Conservation (phyloP, 2,113 vertebrate genomes). For the Myotis brandtii region DNA sequence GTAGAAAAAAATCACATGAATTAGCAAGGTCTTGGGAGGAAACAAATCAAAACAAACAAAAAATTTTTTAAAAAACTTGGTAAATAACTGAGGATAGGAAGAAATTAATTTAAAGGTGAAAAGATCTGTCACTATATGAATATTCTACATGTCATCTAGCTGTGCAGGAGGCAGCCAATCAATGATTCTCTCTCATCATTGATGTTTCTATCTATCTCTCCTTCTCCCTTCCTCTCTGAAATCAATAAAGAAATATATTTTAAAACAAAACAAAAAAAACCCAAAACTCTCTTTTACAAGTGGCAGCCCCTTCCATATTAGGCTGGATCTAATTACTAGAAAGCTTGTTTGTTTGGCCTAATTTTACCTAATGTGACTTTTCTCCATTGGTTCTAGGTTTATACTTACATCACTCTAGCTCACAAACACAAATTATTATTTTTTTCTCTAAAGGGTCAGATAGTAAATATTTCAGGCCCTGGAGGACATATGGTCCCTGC, state of each 20-base stretch:
- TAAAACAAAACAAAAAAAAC: too few relatives aligned
- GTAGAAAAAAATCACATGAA: neutral
- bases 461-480: neutral
- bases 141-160: neutral
- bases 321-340: neutral
- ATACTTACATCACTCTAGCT: neutral
- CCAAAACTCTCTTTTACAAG: neutral
- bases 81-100: neutral
- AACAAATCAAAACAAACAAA: neutral
- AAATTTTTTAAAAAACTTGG: neutral
- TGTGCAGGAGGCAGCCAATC: too few relatives aligned
- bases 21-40: neutral
- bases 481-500: neutral
- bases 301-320: neutral
- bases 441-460: neutral
- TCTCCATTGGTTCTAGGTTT: neutral
- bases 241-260: too few relatives aligned
- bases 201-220: too few relatives aligned
- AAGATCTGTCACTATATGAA: neutral
- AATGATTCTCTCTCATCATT: too few relatives aligned
- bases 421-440: neutral
- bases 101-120: neutral
- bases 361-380: neutral
- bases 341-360: neutral
- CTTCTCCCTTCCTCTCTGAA: too few relatives aligned